Evolutionary conservation across 2,888 invertebrate genomes (phyloP), one percentile per base, ranked within the genome.

Genomic region (Drosophila antonietae): DNA sequence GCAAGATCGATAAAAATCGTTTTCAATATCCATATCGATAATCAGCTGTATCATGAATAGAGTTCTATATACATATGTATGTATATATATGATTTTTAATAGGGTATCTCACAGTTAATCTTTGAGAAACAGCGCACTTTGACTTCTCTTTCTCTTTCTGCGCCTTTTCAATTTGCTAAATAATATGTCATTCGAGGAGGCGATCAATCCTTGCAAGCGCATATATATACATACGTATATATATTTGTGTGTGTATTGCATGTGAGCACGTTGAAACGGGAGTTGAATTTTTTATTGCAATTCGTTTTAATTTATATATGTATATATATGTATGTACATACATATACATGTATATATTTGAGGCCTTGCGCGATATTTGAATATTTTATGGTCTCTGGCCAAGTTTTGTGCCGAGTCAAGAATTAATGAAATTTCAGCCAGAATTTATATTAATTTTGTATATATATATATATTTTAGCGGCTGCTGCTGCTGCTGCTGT

Each of bases 241-340:
- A 18, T 43, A 51, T 37, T 28, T 37, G 20, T 23, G 15, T 53
- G 5, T 39, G n/a, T 39, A 23, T 47, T 41, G 55, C 23, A 68
- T 69, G 58, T 60, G 63, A 18, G 73, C 70, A 66, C 41, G 65
- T 51, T 75, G 66, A 68, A 87, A 88, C 88, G 81, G 84, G 81
- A 88, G 81, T 85, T 88, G 88, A 79, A 85, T 88, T 85, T 80
- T 80, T 85, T 78, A 88, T 85, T 78, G 88, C 81, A 80, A 73
- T 88, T 88, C 85, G 77, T 75, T 78, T 84, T 78, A 85, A 79
- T 84, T 84, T 85, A 83, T 81, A 59, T 49, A 39, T 57, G 55
- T 43, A 14, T 33, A 39, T n/a, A n/a, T n/a, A 37, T 20, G 20
- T 8, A n/a, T n/a, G n/a, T 8, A 37, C 20, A 14, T 33, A 39